Percentiles rank a stretch among this genome's conserved stretches.
Conservation (phyloP, 2,888 invertebrate genomes). For the Palloptera scutellata region DNA sequence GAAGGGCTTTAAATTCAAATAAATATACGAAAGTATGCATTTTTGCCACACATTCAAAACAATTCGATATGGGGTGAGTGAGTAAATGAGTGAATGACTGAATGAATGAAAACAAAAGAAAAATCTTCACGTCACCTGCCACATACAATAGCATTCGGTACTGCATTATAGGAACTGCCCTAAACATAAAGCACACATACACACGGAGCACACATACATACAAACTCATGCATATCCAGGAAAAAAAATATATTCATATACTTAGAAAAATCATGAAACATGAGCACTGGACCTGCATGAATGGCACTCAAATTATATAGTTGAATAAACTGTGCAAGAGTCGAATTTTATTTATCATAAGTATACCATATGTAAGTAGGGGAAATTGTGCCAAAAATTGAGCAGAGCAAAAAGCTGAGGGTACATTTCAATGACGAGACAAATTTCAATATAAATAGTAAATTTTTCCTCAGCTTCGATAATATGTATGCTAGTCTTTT, state of each 20-base stretch:
- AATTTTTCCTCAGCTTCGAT: no score
- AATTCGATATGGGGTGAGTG: conserved; percentile 61
- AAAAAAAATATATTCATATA: conserved; percentile 9
- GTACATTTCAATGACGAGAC: no score
- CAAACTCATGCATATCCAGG: conserved; percentile 41
- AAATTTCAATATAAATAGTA: no score
- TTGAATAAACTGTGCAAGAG: conserved; percentile 59
- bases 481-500: no score
- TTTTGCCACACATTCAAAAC: conserved; percentile 46
- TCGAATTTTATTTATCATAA: conserved; percentile 42
- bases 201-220: background rate
- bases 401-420: background rate
- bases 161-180: conserved; percentile 25
- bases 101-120: conserved; percentile 56
- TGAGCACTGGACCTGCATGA: conserved; percentile 53
- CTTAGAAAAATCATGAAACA: conserved; percentile 45
- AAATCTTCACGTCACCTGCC: conserved; percentile 64
- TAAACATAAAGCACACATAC: conserved; percentile 15
- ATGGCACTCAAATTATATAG: conserved; percentile 57
- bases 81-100: conserved; percentile 29
- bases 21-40: conserved; percentile 46
- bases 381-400: conserved; percentile 7
- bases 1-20: conserved; percentile 49
- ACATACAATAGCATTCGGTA: conserved; percentile 51
- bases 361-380: background rate